These are phyloP conservation scores for Dreissena rostriformis DNA, from an alignment of 1,140 invertebrate species.

Conservation along the genomic window DNA sequence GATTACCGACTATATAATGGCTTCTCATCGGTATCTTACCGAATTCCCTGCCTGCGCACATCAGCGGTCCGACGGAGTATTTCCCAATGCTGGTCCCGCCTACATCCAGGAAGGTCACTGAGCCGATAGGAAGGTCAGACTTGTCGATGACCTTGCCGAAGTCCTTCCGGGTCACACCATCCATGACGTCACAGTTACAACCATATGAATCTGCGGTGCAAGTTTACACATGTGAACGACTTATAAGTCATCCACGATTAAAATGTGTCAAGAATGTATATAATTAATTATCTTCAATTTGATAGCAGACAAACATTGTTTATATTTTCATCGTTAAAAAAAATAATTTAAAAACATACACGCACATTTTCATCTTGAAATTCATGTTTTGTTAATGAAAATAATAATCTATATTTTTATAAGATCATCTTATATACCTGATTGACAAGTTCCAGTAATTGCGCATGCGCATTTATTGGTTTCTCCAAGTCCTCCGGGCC, in stretches of 20 bases:
- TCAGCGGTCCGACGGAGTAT: constrained; percentile 28
- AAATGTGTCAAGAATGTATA: no score
- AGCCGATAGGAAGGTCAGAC: constrained; percentile 32
- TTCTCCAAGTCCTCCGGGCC: constrained; percentile 43
- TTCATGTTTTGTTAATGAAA: no score
- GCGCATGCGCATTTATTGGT: constrained; percentile 33
- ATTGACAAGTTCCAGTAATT: constrained; percentile 11
- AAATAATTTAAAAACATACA: no score
- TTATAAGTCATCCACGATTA: no score
- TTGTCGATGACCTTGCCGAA: constrained; percentile 40
- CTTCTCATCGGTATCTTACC: constrained; percentile 2
- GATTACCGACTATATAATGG: no score
- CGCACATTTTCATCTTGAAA: no score
- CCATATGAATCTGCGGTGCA: not conserved
- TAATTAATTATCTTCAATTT: no score
- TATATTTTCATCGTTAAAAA: no score
- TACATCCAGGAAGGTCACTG: constrained; percentile 29
- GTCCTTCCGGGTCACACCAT: constrained; percentile 48
- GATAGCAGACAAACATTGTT: no score
- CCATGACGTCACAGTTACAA: constrained; percentile 55
- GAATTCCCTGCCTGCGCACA: constrained; percentile 17
- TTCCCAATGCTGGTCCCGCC: constrained; percentile 2
- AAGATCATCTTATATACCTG: not conserved
- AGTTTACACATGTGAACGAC: not conserved
- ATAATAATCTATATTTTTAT: no score